These are phyloP conservation scores for Squalus acanthias DNA, from an alignment of 2,797 vertebrate species.

Conservation along the genomic window DNA sequence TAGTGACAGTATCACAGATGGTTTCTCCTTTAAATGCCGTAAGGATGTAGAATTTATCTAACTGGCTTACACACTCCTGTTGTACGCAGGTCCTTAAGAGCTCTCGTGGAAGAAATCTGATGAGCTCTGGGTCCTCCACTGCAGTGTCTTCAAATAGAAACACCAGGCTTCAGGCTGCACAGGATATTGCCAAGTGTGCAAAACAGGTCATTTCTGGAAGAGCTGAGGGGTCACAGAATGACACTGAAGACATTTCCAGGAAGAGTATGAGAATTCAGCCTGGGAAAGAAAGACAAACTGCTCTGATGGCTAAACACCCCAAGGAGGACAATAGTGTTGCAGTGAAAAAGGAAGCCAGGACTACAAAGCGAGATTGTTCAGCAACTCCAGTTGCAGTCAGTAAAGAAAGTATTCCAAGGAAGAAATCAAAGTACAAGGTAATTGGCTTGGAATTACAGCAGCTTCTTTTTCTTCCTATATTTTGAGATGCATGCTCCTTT, in stretches of 20 bases:
- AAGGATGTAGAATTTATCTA: neutral
- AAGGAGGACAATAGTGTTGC: neutral
- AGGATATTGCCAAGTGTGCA: neutral
- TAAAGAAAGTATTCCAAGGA: neutral
- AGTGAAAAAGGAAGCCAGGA: neutral
- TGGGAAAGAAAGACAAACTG: neutral
- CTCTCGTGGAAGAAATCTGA: neutral
- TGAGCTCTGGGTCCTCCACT: neutral
- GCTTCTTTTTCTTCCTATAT: neutral
- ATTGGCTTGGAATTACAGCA: neutral
- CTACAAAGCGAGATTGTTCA: neutral
- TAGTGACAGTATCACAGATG: neutral
- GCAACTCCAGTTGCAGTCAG: neutral
- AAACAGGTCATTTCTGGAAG: neutral
- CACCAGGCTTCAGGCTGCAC: neutral
- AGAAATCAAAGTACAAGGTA: slow-evolving; percentile 31
- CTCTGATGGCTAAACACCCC: neutral
- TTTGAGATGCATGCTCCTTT: neutral
- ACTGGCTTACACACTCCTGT: neutral
- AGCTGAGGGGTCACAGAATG: neutral
- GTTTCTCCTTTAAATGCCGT: neutral
- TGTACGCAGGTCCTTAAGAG: neutral
- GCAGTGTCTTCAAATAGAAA: neutral
- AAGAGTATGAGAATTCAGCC: slow-evolving; percentile 11
- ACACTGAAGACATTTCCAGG: neutral